Base-by-base conservation (phyloP, 2,797 vertebrate species). In the Thaleichthys pacificus region DNA sequence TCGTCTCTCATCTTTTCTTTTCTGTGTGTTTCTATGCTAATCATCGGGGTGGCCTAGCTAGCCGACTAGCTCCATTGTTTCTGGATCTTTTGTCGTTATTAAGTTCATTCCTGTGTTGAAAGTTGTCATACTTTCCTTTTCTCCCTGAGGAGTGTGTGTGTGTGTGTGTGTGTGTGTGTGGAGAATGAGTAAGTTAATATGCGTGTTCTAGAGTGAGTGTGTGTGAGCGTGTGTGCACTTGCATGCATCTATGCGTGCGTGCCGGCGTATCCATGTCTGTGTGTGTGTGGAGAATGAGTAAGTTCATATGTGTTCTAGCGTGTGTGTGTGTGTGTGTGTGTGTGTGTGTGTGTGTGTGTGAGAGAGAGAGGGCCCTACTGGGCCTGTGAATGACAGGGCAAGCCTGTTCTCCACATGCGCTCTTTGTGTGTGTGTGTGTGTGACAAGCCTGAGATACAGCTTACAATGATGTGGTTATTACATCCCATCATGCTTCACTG, bases 381-480 rank as follows among this genome's bases (percentile, higher is more conserved):
- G 61, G 87, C 60, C 2, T 54, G 51, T 70, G 87, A 88, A 82
- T 90, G 87, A 84, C 91, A 85, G 82, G 84, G 81, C 60, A 78
- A 65, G 78, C 56, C 61, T 81, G 81, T 89, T 89, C 91, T 86
- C 91, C 28, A 84, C 90, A 72, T 82, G 91, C 73, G 81, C 82
- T 86, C 81, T 90, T 92, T 32, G 19, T 63, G 28, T 19, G 11
- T 63, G 11, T 32, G 24, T 30, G 61, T 63, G 61, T 63, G 32
- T 32, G 84, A 82, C 61, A 78, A 66, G 78, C 51, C 66, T 81
- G 81, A 89, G 88, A 90, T 85, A 30, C 91, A 28, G 84, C 89
- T 70, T 82, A 87, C 89, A 90, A 91, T 90, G 89, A 91, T 90
- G 87, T 90, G 91, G 87, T 89, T 88, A 88, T 91, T 91, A 91